These are phyloP conservation scores for Muricea muricata DNA, from an alignment of 92 coral and sea anemone species.

Conservation along the genomic window DNA sequence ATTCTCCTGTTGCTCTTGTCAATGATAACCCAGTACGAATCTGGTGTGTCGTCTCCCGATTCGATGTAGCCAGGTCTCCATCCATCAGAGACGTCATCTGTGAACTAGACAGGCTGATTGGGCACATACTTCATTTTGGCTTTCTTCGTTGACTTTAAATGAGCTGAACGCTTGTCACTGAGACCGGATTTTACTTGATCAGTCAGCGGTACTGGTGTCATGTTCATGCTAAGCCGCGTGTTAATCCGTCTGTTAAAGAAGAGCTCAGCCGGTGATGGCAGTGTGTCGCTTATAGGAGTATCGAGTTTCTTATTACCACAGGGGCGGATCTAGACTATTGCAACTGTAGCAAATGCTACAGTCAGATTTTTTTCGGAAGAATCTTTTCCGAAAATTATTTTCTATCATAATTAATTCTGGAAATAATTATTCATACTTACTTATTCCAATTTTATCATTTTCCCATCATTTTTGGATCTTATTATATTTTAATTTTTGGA, in stretches of 20 bases:
- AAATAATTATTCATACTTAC: no score
- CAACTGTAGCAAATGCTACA: no score
- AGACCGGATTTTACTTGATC: slow-evolving; percentile 65
- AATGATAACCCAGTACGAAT: slow-evolving; percentile 74
- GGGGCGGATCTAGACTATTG: no score
- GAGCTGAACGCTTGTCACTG: slow-evolving; percentile 69
- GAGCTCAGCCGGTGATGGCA: slow-evolving; percentile 64
- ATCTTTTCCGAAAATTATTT: no score
- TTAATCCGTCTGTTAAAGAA: slow-evolving; percentile 61
- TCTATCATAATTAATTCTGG: no score
- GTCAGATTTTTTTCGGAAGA: no score
- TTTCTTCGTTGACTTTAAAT: slow-evolving; percentile 61
- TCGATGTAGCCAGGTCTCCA: slow-evolving; percentile 64
- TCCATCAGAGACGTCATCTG: slow-evolving; percentile 63
- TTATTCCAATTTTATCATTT: no score
- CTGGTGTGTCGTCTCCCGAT: slow-evolving; percentile 62
- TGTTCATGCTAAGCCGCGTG: slow-evolving; percentile 69
- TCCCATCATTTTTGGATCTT: no score
- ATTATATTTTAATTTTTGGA: no score
- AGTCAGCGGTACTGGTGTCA: slow-evolving; percentile 68
- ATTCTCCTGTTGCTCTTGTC: slow-evolving; percentile 56
- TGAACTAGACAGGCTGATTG: slow-evolving; percentile 62
- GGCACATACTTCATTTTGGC: slow-evolving; percentile 60
- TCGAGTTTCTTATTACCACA: no score
- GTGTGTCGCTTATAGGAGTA: slow-evolving; percentile 62